Conservation (phyloP, 1,140 invertebrate species). For the Antheraea mylitta region DNA sequence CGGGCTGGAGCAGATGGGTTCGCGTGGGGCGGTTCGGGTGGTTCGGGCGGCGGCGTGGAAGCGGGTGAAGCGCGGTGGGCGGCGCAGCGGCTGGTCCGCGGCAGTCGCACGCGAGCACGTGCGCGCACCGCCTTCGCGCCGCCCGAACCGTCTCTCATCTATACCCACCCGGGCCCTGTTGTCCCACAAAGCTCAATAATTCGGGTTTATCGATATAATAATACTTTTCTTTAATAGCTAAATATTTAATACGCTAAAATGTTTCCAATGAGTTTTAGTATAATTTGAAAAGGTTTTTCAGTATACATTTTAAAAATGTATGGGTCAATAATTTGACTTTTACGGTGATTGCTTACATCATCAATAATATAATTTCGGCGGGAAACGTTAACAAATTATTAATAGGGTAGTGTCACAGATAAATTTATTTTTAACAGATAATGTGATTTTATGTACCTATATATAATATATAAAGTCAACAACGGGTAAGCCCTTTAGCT, state of each 20-base stretch:
- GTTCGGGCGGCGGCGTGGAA: conserved; percentile 38
- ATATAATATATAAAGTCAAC: background rate
- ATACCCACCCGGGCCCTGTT: conserved; percentile 44
- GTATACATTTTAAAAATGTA: conserved; percentile 31
- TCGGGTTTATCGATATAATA: conserved; percentile 26
- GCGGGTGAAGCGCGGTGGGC: conserved; percentile 42
- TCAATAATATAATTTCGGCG: conserved; percentile 58
- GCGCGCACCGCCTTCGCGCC: conserved; percentile 64
- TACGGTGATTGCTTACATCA: conserved; percentile 63
- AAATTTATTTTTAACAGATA: background rate
- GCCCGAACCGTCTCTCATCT: conserved; percentile 30
- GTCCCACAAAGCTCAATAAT: conserved; percentile 54
- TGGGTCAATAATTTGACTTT: conserved; percentile 62
- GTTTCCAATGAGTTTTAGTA: background rate
- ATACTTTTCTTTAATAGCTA: background rate
- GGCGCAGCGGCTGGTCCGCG: conserved; percentile 49
- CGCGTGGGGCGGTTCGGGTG: conserved; percentile 27
- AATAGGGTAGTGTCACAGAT: background rate
- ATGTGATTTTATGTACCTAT: background rate
- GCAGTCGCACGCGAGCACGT: conserved; percentile 72
- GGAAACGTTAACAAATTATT: conserved; percentile 42
- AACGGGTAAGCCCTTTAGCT: background rate
- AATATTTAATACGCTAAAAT: background rate
- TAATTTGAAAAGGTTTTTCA: background rate
- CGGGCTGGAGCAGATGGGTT: conserved; percentile 28